Conservation (phyloP, 2,113 vertebrate species). For the Callochromis pleurospilus region DNA sequence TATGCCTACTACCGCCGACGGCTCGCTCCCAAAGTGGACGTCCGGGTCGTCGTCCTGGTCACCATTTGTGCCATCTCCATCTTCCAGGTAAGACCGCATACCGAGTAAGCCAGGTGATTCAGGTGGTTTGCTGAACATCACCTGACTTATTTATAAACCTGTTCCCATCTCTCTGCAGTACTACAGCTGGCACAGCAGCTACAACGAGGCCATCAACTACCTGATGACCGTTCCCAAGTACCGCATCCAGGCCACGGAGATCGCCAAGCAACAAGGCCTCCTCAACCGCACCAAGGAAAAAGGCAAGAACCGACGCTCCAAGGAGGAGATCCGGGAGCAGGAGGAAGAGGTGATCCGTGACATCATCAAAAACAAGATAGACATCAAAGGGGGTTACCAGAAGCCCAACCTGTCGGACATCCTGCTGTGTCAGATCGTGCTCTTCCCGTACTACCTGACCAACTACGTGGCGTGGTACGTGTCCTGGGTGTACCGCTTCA, state of each 20-base stretch:
- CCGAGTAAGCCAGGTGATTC: not conserved
- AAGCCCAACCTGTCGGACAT: conserved; percentile 91
- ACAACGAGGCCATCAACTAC: conserved; percentile 94
- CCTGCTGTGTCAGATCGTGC: conserved; percentile 86
- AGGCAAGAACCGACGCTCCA: conserved; percentile 87
- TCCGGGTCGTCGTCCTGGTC: conserved; percentile 87
- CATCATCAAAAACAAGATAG: conserved; percentile 97
- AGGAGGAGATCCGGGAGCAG: conserved; percentile 92
- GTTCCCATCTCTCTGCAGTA: conserved; percentile 68
- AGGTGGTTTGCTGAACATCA: not conserved
- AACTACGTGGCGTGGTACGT: conserved; percentile 82
- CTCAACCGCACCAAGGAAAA: conserved; percentile 89
- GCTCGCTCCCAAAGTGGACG: conserved; percentile 88
- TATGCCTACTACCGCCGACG: conserved; percentile 91
- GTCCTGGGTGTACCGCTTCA: conserved; percentile 89
- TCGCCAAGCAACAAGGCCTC: conserved; percentile 91
- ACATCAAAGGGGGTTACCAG: conserved; percentile 97
- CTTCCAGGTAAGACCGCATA: conserved; percentile 79
- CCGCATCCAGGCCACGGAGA: conserved; percentile 90
- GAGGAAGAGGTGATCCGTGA: conserved; percentile 94
- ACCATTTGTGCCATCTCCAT: conserved; percentile 88
- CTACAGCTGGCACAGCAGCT: conserved; percentile 98
- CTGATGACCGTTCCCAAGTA: conserved; percentile 92
- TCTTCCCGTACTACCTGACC: conserved; percentile 83
- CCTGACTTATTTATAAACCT: not conserved